Conservation (phyloP, 1,140 invertebrate species). For the Heliconius hewitsoni region DNA sequence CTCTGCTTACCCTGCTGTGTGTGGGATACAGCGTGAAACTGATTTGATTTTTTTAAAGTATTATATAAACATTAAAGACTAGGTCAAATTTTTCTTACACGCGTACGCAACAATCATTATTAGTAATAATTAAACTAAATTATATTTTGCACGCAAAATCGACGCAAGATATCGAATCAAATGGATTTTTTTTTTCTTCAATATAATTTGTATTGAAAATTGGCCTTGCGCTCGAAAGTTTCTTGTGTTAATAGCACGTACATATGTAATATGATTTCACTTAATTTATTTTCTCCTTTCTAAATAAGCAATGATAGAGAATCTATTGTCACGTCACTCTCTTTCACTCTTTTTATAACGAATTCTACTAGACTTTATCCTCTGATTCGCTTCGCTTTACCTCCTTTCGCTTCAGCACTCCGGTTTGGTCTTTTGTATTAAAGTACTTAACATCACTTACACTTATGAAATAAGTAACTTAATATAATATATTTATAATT, state of each 20-base stretch:
- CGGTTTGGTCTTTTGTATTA: too few species aligned
- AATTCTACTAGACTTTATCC: too few species aligned
- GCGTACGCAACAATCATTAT: not conserved
- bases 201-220: not conserved
- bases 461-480: too few species aligned
- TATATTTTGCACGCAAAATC: not conserved
- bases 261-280: not conserved
- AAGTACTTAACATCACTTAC: too few species aligned
- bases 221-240: not conserved
- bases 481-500: too few species aligned
- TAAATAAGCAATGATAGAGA: not conserved
- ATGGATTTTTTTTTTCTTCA: not conserved
- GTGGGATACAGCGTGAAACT: too few species aligned
- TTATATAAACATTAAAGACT: not conserved
- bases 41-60: not conserved
- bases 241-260: not conserved
- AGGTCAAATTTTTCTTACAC: not conserved
- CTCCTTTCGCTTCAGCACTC: too few species aligned
- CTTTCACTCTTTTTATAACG: too few species aligned
- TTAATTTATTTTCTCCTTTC: not conserved
- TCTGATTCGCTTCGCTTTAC: too few species aligned
- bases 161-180: not conserved
- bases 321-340: too few species aligned
- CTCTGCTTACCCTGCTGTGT: too few species aligned
- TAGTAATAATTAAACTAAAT: slow-evolving; percentile 4